phyloP scores from a whole-genome alignment of 2,888 invertebrate genomes.

The Eucera pruinosa region DNA sequence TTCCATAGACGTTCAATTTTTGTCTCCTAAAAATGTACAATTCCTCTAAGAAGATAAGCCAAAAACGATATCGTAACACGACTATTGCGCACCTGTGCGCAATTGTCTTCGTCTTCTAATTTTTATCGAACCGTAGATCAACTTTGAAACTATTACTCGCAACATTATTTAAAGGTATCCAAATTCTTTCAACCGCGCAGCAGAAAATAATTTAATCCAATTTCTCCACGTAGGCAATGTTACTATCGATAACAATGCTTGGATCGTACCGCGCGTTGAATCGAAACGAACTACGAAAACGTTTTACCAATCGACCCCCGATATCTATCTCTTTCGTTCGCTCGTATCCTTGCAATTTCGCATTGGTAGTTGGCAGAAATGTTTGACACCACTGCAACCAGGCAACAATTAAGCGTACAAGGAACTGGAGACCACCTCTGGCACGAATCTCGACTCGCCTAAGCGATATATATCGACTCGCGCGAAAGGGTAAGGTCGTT shows the following conservation, averaged over 20 bases:
- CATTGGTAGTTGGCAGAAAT: slow-evolving; percentile 12
- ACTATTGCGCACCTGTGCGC: too few species aligned
- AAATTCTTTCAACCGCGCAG: too few species aligned
- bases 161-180: too few species aligned
- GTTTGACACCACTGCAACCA: neutral
- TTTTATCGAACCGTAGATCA: too few species aligned
- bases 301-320: neutral
- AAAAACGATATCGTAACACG: too few species aligned
- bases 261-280: neutral
- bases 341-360: neutral
- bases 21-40: neutral
- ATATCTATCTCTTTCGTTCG: neutral
- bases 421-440: slow-evolving; percentile 16
- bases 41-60: neutral
- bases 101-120: too few species aligned
- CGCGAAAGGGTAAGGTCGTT: slow-evolving; percentile 65
- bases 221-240: neutral
- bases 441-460: slow-evolving; percentile 26
- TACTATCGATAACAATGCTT: neutral
- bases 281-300: neutral
- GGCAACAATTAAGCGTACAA: slow-evolving; percentile 17
- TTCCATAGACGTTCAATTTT: too few species aligned
- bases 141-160: too few species aligned
- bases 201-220: too few species aligned
- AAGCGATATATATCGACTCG: slow-evolving; percentile 17